These are phyloP conservation scores for Neopipo cinnamomea DNA, from an alignment of 2,113 vertebrate species.

Conservation along the genomic window DNA sequence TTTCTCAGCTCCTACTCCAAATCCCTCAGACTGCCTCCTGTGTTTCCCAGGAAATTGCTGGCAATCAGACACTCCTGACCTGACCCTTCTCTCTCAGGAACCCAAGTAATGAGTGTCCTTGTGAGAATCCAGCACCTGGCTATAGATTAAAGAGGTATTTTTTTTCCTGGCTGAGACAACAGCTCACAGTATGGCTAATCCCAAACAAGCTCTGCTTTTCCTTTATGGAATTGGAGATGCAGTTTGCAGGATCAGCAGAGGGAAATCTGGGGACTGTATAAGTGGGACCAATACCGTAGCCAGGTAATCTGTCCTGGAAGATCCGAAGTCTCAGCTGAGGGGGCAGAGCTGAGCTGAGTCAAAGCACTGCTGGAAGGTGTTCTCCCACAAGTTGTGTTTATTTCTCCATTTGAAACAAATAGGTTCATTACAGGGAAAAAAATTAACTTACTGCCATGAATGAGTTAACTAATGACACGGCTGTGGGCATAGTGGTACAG, in stretches of 20 bases:
- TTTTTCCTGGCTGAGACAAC: background rate
- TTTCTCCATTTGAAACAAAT: background rate
- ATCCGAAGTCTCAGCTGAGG: background rate
- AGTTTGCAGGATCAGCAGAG: background rate
- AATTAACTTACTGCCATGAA: background rate
- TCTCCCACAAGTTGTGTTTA: background rate
- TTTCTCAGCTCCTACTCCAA: background rate
- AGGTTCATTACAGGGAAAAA: background rate
- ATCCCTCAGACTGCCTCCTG: background rate
- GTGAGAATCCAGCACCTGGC: conserved; percentile 28
- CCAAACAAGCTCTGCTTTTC: background rate
- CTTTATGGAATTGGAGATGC: background rate
- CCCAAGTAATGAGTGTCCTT: conserved; percentile 34
- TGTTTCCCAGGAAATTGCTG: conserved; percentile 42
- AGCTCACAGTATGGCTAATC: background rate
- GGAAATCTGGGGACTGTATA: background rate
- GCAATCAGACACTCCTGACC: conserved; percentile 53
- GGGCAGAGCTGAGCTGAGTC: background rate
- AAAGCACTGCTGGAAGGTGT: background rate
- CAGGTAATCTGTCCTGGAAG: background rate
- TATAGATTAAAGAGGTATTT: conserved; percentile 25
- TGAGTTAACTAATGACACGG: background rate
- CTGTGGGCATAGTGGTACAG: background rate
- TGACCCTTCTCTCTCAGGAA: conserved; percentile 35
- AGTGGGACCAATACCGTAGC: background rate